Evolutionary conservation across 1,140 invertebrate genomes (phyloP), one percentile per base, ranked within the genome.

Genomic region (Aphis craccivora): DNA sequence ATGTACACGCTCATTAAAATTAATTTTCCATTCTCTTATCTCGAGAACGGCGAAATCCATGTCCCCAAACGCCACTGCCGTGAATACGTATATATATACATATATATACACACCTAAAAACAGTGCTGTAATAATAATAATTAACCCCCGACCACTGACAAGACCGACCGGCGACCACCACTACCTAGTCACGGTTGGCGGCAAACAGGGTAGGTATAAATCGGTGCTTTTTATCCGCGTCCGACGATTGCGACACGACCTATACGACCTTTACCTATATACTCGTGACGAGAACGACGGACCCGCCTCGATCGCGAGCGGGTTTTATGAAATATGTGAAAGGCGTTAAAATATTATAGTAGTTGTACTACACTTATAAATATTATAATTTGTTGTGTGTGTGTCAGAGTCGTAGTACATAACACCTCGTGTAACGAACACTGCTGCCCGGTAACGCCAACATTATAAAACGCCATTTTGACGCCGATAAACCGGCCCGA

Each of bases 21-120:
- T 45, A 88, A 88, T 88, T 88, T 88, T 22, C 86, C 86, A 45
- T 35, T 51, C 45, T 88, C 86, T 51, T 51, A 51, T 48, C 45
- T 23, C 30, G 22, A 5, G 45, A 86, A 86, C 40, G 8, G 37
- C 40, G 83, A 25, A 4, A 35, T 81, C 37, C 7, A 20, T 83
- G 35, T 40, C 81, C 81, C 81, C 60, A 76, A 76, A 76, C 60
- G 60, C 60, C 60, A 76, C 60, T 35, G 30, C 60, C 60, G 14
- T n/a, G 60, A 7, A 5, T n/a, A 18, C 6, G n/a, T 18, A 18
- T 18, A 23, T 53, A 45, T 45, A 45, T 45, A 45, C 11, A 45
- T 45, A 45, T 45, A n/a, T n/a, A n/a, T n/a, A n/a, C n/a, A 45
- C 45, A 45, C 11, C 11, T 45, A 45, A 1, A 45, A 45, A 76